Evolutionary conservation across 2,113 vertebrate species (phyloP).

Genomic region (Candoia aspera): DNA sequence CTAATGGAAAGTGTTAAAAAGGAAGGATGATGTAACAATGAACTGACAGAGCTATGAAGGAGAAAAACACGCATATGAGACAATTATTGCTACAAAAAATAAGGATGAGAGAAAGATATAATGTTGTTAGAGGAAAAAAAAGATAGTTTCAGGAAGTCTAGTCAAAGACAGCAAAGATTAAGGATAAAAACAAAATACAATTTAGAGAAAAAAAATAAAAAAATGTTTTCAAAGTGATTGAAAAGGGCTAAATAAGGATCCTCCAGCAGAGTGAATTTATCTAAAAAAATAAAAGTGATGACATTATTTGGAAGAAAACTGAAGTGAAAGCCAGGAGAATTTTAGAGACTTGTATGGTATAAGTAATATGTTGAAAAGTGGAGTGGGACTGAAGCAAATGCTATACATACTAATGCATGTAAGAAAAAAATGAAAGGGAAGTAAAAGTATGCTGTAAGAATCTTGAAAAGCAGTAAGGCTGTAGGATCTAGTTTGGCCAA

Average conservation of each 20-base stretch:
- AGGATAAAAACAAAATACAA: neutral
- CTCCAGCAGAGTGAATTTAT: neutral
- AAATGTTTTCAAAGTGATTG: neutral
- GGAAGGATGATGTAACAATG: neutral
- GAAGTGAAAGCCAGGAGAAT: neutral
- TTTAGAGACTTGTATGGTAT: neutral
- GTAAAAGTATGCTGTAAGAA: neutral
- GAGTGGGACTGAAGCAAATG: neutral
- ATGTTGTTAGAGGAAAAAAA: neutral
- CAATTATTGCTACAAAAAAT: neutral
- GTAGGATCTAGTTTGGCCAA: neutral
- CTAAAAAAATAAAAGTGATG: neutral
- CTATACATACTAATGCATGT: neutral
- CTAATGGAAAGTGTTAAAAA: neutral
- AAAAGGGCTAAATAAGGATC: neutral
- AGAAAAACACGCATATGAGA: neutral
- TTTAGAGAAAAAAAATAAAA: neutral
- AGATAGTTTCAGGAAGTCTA: neutral
- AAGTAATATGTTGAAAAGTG: neutral
- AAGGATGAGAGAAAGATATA: neutral
- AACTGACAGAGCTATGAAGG: neutral
- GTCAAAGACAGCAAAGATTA: neutral
- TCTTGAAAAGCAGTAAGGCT: neutral
- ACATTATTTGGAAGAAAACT: neutral
- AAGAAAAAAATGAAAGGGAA: neutral